Base-by-base conservation (phyloP, 2,888 invertebrate genomes). In the Leptinotarsa juncta region DNA sequence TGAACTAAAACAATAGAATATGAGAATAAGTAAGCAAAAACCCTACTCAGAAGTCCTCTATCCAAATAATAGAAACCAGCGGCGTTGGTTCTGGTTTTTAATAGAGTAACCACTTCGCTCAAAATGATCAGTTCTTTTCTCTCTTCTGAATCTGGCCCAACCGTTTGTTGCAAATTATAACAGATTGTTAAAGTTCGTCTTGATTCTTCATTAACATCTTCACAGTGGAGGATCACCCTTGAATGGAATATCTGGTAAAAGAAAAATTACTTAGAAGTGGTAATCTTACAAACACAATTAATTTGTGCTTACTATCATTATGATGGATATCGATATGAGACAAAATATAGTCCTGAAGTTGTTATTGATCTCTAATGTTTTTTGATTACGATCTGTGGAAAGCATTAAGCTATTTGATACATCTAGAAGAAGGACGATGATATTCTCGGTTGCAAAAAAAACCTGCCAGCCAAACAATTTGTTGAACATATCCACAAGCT, bases 401-500 rank as follows among this genome's bases (percentile, higher is more conserved):
- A 77, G 51, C 74, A 77, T 76, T 2, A 79, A 57, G 55, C 65
- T 74, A 42, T 79, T 79, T 4, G 74, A 23, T 26, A 77, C 51
- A 26, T 76, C 76, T 42, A 79, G 48, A 18, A 79, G 51, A 7
- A 67, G 26, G 15, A 77, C 15, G 23, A 79, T 74, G 18, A 76
- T 71, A 60, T 69, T 72, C 62, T 77, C 79, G 1, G 79, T 77
- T 50, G 76, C 55, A 48, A 79, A 71, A 26, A 79, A 77, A n/a
- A 79, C 74, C 51, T 77, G 77, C 79, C 79, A 79, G 14, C 79
- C 79, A 65, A 79, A 77, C 10, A 79, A 42, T 60, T 71, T 77
- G 65, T 79, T 79, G 48, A 79, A 79, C 77, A 79, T 77, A 51
- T 79, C 76, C 18, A 79, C 79, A 57, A 79, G 51, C 26, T 79